A percentile compares a stretch with the other conserved stretches of the same genome.
These are phyloP conservation scores for Crossocerus cetratus DNA, from an alignment of 2,888 invertebrate species.

Conservation along the genomic window DNA sequence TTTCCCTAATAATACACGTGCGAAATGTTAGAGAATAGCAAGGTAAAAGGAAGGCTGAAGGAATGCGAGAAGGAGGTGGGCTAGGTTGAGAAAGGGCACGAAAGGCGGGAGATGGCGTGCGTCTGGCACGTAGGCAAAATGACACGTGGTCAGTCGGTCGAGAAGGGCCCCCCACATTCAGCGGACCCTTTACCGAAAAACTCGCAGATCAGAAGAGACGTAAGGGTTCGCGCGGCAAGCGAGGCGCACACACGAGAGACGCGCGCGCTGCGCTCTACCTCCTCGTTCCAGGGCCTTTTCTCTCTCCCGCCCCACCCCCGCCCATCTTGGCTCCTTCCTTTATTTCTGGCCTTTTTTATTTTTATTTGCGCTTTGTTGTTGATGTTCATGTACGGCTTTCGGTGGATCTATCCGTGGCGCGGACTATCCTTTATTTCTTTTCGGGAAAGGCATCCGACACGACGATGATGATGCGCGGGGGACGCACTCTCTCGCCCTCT, in stretches of 20 bases:
- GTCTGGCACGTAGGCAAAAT: conserved; percentile 47
- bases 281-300: too few species aligned
- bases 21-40: not conserved
- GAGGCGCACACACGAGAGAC: not conserved
- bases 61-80: conserved; percentile 7
- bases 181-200: conserved; percentile 43
- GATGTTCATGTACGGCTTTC: conserved; percentile 53
- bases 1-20: too few species aligned
- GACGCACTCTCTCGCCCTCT: too few species aligned
- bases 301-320: too few species aligned
- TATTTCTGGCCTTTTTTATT: conserved; percentile 31
- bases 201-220: conserved; percentile 49
- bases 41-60: not conserved
- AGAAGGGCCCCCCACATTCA: conserved; percentile 46
- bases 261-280: too few species aligned
- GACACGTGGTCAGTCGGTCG: conserved; percentile 46
- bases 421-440: conserved; percentile 42
- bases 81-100: conserved; percentile 10
- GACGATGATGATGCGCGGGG: conserved; percentile 16
- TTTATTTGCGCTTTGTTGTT: conserved; percentile 57
- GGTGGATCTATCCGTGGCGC: conserved; percentile 47
- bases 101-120: conserved; percentile 37
- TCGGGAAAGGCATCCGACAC: conserved; percentile 25
- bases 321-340: conserved; percentile 9
- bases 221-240: conserved; percentile 32